These are phyloP conservation scores for Alauda arvensis DNA, from an alignment of 2,797 vertebrate species.

Conservation along the genomic window DNA sequence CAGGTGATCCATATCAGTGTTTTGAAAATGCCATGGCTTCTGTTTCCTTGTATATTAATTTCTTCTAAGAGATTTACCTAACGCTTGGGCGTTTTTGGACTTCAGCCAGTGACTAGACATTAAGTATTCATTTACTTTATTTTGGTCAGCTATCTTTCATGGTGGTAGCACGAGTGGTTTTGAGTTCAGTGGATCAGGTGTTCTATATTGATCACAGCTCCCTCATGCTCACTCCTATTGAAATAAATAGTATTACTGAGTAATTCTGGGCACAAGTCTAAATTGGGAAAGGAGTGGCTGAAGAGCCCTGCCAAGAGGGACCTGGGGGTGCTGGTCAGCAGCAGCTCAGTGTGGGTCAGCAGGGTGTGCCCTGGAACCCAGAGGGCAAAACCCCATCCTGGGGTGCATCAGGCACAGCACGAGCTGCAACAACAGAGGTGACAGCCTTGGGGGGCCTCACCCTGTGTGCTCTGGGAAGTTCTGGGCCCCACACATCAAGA, in stretches of 20 bases:
- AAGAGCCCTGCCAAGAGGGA: not conserved
- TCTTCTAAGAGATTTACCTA: not conserved
- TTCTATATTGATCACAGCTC: not conserved
- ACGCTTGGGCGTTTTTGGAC: not conserved
- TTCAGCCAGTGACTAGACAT: not conserved
- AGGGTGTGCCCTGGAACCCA: not conserved
- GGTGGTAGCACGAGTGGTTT: not conserved
- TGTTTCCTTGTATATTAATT: not conserved
- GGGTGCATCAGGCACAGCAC: not conserved
- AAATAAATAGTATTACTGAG: not conserved
- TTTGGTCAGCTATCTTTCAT: not conserved
- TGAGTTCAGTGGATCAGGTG: not conserved
- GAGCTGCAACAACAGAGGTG: not conserved
- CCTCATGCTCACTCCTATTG: not conserved
- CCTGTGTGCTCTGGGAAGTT: not conserved
- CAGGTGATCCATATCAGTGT: not conserved
- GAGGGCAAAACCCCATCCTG: not conserved
- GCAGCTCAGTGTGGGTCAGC: not conserved
- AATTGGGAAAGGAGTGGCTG: not conserved
- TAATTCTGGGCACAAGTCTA: not conserved
- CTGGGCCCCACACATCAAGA: not conserved
- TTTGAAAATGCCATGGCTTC: not conserved
- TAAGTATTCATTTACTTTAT: not conserved
- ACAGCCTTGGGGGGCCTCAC: not conserved
- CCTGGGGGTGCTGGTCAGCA: not conserved